Conservation (phyloP, 2,113 vertebrate genomes). For the Aldabrachelys gigantea region DNA sequence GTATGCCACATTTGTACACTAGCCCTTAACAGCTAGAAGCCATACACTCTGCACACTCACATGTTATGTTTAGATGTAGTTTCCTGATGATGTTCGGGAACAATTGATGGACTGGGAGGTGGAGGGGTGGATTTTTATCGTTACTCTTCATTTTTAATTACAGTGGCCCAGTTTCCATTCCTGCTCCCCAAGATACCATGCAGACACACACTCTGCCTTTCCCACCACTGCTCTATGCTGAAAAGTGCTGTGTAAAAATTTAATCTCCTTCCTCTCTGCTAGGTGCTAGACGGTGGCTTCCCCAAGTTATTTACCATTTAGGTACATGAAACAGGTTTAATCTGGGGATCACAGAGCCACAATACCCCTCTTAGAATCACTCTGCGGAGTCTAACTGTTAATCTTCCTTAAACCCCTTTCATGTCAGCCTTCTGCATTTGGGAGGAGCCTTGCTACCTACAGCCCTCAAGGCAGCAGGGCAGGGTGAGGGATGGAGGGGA, state of each 20-base stretch:
- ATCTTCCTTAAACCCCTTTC: neutral
- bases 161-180: too few relatives aligned
- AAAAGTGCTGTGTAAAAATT: neutral
- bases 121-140: too few relatives aligned
- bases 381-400: neutral
- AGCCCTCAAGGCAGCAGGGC: neutral
- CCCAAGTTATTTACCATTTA: neutral
- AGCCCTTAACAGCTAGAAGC: neutral
- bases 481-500: neutral
- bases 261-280: neutral
- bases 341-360: neutral
- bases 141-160: too few relatives aligned
- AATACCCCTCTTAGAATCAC: neutral
- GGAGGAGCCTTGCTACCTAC: neutral
- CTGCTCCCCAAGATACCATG: too few relatives aligned
- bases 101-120: neutral
- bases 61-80: neutral
- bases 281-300: neutral
- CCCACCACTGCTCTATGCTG: neutral
- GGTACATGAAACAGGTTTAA: neutral
- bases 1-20: neutral
- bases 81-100: neutral
- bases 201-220: neutral
- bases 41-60: neutral
- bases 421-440: neutral